phyloP scores from a whole-genome alignment of 2,113 vertebrate species.

The Zapornia atra region DNA sequence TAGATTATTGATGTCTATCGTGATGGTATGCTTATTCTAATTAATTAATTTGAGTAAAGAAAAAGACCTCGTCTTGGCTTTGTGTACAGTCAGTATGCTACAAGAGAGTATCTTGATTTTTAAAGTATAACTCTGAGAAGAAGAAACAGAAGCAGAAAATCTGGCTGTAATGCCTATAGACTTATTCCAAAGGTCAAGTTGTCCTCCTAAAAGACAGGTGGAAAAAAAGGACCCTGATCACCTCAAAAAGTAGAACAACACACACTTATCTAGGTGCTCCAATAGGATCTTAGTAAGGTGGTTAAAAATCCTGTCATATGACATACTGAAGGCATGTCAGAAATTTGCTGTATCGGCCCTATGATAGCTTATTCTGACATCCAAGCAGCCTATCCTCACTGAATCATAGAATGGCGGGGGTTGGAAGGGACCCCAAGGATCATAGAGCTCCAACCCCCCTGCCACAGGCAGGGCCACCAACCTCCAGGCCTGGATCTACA shows the following conservation, averaged over 20 bases:
- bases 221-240: neutral
- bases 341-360: neutral
- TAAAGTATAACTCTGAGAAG: neutral
- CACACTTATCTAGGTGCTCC: neutral
- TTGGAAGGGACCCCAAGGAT: no score
- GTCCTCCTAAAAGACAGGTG: neutral
- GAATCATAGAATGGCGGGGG: no score
- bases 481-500: no score
- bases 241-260: neutral
- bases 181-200: neutral
- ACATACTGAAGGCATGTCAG: fast-evolving
- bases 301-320: neutral
- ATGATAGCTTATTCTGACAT: neutral
- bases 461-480: no score
- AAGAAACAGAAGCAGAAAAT: neutral
- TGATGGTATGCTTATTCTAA: neutral
- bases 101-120: neutral
- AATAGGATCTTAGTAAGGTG: neutral
- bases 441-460: no score
- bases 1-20: neutral
- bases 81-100: neutral
- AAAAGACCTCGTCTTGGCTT: neutral
- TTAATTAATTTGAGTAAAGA: neutral
- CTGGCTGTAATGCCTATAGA: neutral
- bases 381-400: neutral